Evolutionary conservation across 2,797 vertebrate species (phyloP).

Genomic region (Vespertilio murinus): DNA sequence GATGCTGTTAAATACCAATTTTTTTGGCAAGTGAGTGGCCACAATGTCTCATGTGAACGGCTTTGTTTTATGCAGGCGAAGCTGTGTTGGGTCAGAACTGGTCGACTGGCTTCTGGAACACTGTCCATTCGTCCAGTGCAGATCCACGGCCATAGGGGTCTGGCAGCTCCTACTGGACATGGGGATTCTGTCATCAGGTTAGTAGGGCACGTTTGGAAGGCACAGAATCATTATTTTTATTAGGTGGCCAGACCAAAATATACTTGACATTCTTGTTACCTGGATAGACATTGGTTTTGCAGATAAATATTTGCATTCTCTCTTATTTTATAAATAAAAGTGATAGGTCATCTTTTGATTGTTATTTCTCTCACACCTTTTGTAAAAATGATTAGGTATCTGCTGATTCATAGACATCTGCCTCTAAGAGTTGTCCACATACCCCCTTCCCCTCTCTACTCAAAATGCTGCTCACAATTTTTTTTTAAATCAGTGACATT

Average conservation of each 20-base stretch:
- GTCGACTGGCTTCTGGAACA: conserved; percentile 97
- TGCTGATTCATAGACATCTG: conserved; percentile 6
- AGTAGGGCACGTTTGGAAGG: conserved; percentile 67
- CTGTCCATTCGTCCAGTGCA: conserved; percentile 93
- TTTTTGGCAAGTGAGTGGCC: background rate
- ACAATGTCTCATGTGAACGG: background rate
- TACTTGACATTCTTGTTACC: background rate
- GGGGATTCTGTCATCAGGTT: conserved; percentile 95
- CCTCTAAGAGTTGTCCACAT: rapidly evolving
- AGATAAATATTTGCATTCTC: conserved; percentile 26
- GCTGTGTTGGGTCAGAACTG: conserved; percentile 95
- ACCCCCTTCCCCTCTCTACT: background rate
- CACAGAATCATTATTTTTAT: background rate
- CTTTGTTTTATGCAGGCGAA: conserved; percentile 87
- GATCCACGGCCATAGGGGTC: conserved; percentile 92
- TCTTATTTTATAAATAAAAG: conserved; percentile 68
- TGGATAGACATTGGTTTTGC: background rate
- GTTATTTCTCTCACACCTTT: conserved; percentile 46
- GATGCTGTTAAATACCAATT: background rate
- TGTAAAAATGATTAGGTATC: conserved; percentile 26
- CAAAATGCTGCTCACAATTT: background rate
- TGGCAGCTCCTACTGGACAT: conserved; percentile 98
- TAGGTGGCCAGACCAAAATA: background rate
- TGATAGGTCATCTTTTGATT: conserved; percentile 41
- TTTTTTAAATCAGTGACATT: background rate